phyloP scores from a whole-genome alignment of 2,888 invertebrate genomes.

The Chorisops tibialis region DNA sequence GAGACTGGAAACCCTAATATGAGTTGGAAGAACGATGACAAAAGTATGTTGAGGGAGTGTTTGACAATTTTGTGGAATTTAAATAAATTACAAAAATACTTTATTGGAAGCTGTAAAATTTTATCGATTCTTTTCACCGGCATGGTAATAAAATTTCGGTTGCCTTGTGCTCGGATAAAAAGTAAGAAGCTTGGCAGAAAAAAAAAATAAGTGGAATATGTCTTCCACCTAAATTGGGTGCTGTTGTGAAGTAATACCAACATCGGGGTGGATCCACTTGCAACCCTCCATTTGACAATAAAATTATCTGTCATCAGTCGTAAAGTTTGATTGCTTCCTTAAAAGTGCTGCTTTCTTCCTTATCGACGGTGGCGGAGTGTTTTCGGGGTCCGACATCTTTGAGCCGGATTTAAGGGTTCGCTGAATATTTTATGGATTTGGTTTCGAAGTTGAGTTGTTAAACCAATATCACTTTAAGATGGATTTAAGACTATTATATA shows the following conservation, averaged over 20 bases:
- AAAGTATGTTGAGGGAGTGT: background rate
- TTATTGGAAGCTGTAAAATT: slow-evolving; percentile 23
- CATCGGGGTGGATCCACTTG: slow-evolving; percentile 15
- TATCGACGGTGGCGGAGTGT: background rate
- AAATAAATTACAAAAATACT: slow-evolving; percentile 25
- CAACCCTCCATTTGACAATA: slow-evolving; percentile 25
- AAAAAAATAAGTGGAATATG: slow-evolving; percentile 4
- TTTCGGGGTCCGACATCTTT: background rate
- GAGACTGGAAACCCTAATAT: no score
- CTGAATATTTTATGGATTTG: slow-evolving; percentile 21
- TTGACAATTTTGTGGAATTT: slow-evolving; percentile 16
- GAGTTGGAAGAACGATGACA: no score
- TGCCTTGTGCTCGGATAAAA: slow-evolving; percentile 10
- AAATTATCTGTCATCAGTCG: slow-evolving; percentile 25
- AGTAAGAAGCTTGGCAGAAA: background rate
- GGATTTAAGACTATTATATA: slow-evolving; percentile 16
- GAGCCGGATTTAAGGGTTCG: slow-evolving; percentile 15
- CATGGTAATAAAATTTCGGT: slow-evolving; percentile 17
- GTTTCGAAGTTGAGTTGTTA: slow-evolving; percentile 20
- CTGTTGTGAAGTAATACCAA: background rate
- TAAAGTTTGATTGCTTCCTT: slow-evolving; percentile 26
- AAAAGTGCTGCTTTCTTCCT: slow-evolving; percentile 12
- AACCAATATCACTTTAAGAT: slow-evolving; percentile 4
- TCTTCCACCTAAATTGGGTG: slow-evolving; percentile 9
- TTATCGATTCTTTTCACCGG: slow-evolving; percentile 19